phyloP scores from a whole-genome alignment of 2,797 vertebrate species.

The Typhlichthys subterraneus region DNA sequence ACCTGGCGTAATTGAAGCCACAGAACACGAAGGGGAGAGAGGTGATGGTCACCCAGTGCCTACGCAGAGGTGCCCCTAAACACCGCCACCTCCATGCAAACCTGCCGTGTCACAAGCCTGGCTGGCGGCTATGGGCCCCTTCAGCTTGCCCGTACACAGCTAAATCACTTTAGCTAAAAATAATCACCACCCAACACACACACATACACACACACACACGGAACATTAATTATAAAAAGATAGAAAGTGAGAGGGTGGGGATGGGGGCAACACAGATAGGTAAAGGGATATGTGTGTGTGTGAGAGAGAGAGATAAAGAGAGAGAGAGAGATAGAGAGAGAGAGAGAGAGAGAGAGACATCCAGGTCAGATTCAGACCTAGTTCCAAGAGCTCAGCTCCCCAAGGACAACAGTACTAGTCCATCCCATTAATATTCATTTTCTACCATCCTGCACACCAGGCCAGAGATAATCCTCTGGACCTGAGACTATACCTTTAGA shows the following conservation, averaged over 20 bases:
- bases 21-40: neutral
- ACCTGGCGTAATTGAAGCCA: neutral
- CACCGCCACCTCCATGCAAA: constrained; percentile 28
- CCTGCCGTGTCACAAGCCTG: constrained; percentile 51
- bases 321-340: neutral
- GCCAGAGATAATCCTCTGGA: constrained; percentile 38
- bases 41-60: neutral
- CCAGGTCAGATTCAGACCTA: constrained; percentile 78
- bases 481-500: constrained; percentile 21
- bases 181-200: constrained; percentile 47
- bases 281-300: constrained; percentile 6
- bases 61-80: neutral
- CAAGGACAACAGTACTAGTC: constrained; percentile 63
- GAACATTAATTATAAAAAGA: constrained; percentile 26
- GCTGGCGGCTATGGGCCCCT: constrained; percentile 31
- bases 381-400: constrained; percentile 65
- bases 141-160: constrained; percentile 27
- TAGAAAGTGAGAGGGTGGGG: neutral
- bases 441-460: constrained; percentile 48
- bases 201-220: constrained; percentile 15
- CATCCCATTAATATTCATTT: constrained; percentile 68
- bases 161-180: constrained; percentile 66
- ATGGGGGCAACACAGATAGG: neutral
- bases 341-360: constrained; percentile 37
- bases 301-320: neutral